Evolutionary conservation across 2,797 vertebrate genomes (phyloP).

Genomic region (Spea hammondii): DNA sequence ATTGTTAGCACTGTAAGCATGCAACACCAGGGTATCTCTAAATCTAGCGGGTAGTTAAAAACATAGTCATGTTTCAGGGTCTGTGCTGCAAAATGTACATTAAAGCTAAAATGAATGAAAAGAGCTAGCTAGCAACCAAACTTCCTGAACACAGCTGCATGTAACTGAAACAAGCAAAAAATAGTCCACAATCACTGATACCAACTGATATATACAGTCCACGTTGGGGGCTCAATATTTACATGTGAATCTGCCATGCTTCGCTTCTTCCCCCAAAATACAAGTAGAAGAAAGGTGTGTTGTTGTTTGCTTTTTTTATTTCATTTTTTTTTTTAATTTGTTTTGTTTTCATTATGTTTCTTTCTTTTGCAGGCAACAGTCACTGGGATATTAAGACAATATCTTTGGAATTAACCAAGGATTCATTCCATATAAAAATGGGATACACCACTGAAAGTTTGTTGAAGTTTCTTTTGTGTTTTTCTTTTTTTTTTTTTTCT

Average conservation of each 20-base stretch:
- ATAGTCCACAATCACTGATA: constrained; percentile 92
- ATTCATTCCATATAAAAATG: constrained; percentile 62
- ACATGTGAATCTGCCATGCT: constrained; percentile 98
- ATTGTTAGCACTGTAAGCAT: constrained; percentile 87
- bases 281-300: constrained; percentile 74
- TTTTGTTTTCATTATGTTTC: constrained; percentile 55
- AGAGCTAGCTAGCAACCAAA: constrained; percentile 91
- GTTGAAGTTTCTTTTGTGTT: constrained; percentile 30
- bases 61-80: constrained; percentile 82
- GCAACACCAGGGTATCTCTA: constrained; percentile 83
- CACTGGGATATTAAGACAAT: constrained; percentile 82
- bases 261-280: constrained; percentile 89
- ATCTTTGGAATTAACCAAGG: constrained; percentile 82
- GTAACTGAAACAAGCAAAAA: constrained; percentile 77
- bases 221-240: constrained; percentile 90
- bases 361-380: constrained; percentile 85
- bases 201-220: constrained; percentile 94
- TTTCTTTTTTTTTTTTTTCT: constrained; percentile 12
- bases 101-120: constrained; percentile 91
- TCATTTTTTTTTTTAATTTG: constrained; percentile 60
- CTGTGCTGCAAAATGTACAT: constrained; percentile 78
- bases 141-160: constrained; percentile 88
- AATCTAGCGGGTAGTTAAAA: constrained; percentile 94
- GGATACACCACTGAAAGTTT: constrained; percentile 58
- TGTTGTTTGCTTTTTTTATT: constrained; percentile 60